phyloP scores from a whole-genome alignment of 2,888 invertebrate species.

The Eupeodes luniger region DNA sequence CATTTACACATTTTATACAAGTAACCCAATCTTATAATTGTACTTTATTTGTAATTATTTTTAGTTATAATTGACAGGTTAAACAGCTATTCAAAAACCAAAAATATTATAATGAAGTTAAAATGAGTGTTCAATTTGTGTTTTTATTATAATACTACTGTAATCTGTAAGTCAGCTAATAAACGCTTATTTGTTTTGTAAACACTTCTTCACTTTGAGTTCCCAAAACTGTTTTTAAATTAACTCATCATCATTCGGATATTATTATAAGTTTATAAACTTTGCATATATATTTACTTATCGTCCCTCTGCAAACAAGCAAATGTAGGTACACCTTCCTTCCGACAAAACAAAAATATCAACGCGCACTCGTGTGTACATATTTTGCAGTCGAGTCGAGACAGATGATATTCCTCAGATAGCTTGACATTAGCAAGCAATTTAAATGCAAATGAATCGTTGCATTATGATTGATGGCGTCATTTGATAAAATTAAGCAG shows the following conservation, averaged over 20 bases:
- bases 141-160: neutral
- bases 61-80: no score
- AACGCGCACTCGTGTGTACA: neutral
- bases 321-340: conserved; percentile 8
- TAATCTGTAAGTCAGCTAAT: neutral
- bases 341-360: conserved; percentile 12
- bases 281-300: neutral
- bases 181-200: conserved; percentile 44
- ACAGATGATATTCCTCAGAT: conserved; percentile 83
- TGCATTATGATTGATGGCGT: conserved; percentile 82
- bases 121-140: neutral
- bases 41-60: no score
- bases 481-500: conserved; percentile 80
- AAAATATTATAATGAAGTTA: no score
- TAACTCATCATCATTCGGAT: conserved; percentile 58
- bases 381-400: conserved; percentile 67
- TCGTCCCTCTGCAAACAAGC: neutral
- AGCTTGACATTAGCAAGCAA: conserved; percentile 84
- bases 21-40: no score
- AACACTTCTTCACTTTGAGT: conserved; percentile 48
- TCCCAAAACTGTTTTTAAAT: conserved; percentile 39
- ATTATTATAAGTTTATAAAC: neutral
- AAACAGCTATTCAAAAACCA: neutral
- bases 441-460: conserved; percentile 84
- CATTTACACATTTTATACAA: no score